Conservation (phyloP, 2,888 invertebrate genomes). For the Exephanes ischioxanthus region DNA sequence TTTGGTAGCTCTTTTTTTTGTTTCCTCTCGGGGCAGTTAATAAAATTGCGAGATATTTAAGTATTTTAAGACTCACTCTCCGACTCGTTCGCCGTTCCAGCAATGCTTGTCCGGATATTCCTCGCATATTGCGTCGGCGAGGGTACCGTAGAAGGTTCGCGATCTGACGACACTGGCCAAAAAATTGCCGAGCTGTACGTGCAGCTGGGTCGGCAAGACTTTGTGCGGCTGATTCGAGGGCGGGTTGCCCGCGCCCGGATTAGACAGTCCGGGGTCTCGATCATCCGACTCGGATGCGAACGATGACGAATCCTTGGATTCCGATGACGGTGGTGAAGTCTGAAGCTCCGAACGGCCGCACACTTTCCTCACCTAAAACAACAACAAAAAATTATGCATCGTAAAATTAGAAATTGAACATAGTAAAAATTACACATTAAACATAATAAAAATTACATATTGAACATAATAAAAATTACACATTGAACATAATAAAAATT, state of each 20-base stretch:
- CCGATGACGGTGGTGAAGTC: conserved; percentile 63
- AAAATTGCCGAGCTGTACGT: conserved; percentile 83
- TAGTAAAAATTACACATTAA: not conserved
- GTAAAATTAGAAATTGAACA: not conserved
- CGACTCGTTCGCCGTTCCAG: conserved; percentile 93
- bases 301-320: conserved; percentile 57
- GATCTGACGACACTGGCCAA: conserved; percentile 86
- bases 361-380: conserved; percentile 80
- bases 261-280: conserved; percentile 63
- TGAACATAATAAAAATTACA: not conserved
- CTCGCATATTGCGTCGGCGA: conserved; percentile 93
- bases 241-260: conserved; percentile 70
- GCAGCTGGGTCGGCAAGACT: conserved; percentile 82
- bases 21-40: not conserved
- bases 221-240: conserved; percentile 73
- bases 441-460: too few species aligned
- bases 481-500: not conserved
- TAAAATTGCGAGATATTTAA: not conserved
- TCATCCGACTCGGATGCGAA: conserved; percentile 56
- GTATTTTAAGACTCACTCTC: conserved; percentile 89
- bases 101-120: conserved; percentile 90
- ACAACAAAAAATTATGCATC: conserved; percentile 46
- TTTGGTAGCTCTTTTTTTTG: not conserved
- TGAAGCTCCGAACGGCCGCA: conserved; percentile 81
- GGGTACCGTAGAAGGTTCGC: conserved; percentile 93